These are phyloP conservation scores for Dipodomys spectabilis DNA, from an alignment of 2,113 vertebrate species.

Conservation along the genomic window DNA sequence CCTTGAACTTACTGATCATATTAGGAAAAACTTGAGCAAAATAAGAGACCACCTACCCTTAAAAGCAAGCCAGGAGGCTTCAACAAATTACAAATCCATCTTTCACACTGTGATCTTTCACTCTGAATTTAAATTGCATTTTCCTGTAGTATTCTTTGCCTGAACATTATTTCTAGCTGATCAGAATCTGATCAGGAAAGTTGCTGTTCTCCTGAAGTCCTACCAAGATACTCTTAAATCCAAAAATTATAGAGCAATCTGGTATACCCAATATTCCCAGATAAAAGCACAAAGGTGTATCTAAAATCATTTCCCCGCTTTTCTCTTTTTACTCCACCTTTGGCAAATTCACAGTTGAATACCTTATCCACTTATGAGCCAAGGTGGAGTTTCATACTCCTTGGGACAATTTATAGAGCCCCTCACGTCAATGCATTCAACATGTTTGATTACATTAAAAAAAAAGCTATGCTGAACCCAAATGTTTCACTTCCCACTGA, in stretches of 20 bases:
- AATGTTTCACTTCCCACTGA: not conserved
- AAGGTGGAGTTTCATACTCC: not conserved
- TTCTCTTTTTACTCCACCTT: not conserved
- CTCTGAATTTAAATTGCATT: conserved; percentile 23
- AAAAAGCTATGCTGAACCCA: not conserved
- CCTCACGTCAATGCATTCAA: not conserved
- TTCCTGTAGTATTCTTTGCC: conserved; percentile 22
- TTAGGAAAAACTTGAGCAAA: conserved; percentile 14
- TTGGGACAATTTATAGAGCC: not conserved
- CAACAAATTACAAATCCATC: not conserved
- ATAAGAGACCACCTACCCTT: not conserved
- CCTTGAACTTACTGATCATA: conserved; percentile 5
- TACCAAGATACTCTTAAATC: not conserved
- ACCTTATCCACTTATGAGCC: too few species aligned
- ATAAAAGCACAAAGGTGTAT: not conserved
- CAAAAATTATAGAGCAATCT: not conserved
- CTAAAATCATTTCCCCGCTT: not conserved
- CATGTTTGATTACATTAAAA: not conserved
- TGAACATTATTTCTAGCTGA: not conserved
- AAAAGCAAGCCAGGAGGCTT: conserved; percentile 26
- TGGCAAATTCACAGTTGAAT: not conserved
- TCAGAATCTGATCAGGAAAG: not conserved
- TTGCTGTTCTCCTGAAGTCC: not conserved
- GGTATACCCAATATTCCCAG: not conserved
- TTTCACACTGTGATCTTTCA: not conserved